Evolutionary conservation across 2,797 vertebrate species (phyloP), one percentile per base, ranked within the genome.

Genomic region (Salmo trutta): DNA sequence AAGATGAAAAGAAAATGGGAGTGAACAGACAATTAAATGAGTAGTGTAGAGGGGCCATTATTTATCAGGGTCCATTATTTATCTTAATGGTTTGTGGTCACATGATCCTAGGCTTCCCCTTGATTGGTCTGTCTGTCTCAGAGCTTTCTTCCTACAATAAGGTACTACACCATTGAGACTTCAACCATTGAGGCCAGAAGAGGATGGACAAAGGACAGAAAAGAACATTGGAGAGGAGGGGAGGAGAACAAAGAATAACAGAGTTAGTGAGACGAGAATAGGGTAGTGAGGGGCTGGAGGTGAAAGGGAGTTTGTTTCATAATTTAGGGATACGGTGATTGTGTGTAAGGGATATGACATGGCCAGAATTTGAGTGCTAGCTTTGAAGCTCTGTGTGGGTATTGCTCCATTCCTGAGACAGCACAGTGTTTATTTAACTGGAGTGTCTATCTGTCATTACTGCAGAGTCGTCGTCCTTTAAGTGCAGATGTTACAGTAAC

Each of bases 401-500:
- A n/a, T 76, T 75, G 79, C 81, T 74, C 82, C 83, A 87, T 92
- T 91, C 89, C 83, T 88, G 75, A 89, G 84, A 91, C 88, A 91
- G 82, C 36, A 75, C 79, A 64, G 80, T 88, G 88, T 92, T 92
- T 93, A 83, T 93, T 93, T 92, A 87, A 93, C 91, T 92, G 90
- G 88, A 82, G 79, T 90, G 86, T 82, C 75, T 85, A 92, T 91
- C 94, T 94, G 89, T 93, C 92, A 93, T 94, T 94, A 94, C 87
- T 77, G 88, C 79, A 81, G 86, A 89, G 90, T 94, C 92, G 91
- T 90, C 81, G 79, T 87, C 86, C 85, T 84, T 70, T 74, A 82
- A 77, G 83, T 92, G 41, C 94, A 95, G 94, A 93, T 95, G 94
- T 94, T 95, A 92, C 93, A 89, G 88, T 91, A 89, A 89, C 91